Conservation (phyloP, 53 echinoderm and acorn worm species). For the Arbacia lixula region DNA sequence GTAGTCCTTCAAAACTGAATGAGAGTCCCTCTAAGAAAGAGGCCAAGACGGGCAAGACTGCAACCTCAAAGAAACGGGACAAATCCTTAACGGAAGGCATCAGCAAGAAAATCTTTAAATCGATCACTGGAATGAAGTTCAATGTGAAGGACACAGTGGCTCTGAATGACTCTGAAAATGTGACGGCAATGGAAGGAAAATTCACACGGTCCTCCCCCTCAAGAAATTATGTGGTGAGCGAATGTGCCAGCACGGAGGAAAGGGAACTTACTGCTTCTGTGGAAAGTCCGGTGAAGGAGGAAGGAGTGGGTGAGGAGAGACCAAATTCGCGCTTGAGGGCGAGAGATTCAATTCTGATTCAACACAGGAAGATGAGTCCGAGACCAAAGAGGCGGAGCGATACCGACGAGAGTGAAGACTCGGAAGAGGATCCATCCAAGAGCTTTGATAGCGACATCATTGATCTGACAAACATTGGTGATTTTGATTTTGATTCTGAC, state of each 20-base stretch:
- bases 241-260: neutral
- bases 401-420: constrained; percentile 25
- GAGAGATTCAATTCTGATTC: constrained; percentile 45
- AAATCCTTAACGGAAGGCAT: constrained; percentile 38
- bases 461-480: constrained; percentile 35
- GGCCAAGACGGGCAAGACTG: neutral
- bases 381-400: constrained; percentile 12
- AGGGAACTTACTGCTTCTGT: neutral
- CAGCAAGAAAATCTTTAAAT: constrained; percentile 42
- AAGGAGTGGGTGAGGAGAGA: constrained; percentile 2
- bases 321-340: constrained; percentile 43
- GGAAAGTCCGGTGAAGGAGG: constrained; percentile 5
- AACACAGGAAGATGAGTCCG: constrained; percentile 47
- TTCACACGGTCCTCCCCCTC: constrained; percentile 56
- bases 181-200: constrained; percentile 51
- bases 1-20: neutral
- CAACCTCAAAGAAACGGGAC: constrained; percentile 15
- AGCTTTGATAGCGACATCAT: constrained; percentile 47
- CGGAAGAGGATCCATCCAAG: neutral
- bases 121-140: constrained; percentile 65
- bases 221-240: constrained; percentile 13
- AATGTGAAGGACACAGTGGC: constrained; percentile 76
- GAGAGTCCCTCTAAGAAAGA: constrained; percentile 21
- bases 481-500: constrained; percentile 42
- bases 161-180: constrained; percentile 47